Percentiles rank a stretch among this genome's conserved stretches.
phyloP scores from a whole-genome alignment of 2,113 vertebrate species.

The Bostrychus sinensis region DNA sequence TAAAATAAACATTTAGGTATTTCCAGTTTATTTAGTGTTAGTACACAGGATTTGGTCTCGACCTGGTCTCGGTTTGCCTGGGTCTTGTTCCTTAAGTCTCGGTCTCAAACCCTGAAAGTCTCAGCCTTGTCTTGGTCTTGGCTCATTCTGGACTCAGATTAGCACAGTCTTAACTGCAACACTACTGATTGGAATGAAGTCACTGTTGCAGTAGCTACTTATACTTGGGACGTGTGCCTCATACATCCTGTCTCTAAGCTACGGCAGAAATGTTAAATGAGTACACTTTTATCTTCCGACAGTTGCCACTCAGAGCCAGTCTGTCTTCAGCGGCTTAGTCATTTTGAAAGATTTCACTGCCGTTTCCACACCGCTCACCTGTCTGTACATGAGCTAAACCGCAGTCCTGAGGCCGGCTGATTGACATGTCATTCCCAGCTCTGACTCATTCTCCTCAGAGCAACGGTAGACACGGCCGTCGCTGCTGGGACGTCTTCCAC shows the following conservation, averaged over 20 bases:
- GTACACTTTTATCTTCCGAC: not conserved
- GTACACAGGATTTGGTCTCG: too few relatives aligned
- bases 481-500: constrained; percentile 22
- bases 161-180: too few relatives aligned
- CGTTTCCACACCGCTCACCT: not conserved
- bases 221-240: too few relatives aligned
- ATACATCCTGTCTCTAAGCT: not conserved
- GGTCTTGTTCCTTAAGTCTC: too few relatives aligned
- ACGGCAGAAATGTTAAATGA: not conserved
- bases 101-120: too few relatives aligned
- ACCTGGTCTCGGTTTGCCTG: too few relatives aligned
- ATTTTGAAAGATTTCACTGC: constrained; percentile 1
- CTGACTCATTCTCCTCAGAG: constrained; percentile 8
- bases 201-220: too few relatives aligned
- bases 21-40: too few relatives aligned
- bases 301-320: not conserved
- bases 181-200: too few relatives aligned
- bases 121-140: too few relatives aligned
- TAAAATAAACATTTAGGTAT: too few relatives aligned
- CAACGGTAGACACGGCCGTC: not conserved
- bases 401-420: constrained; percentile 10
- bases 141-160: too few relatives aligned
- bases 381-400: not conserved
- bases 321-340: not conserved
- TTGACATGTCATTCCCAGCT: constrained; percentile 43